Evolutionary conservation across 2,888 invertebrate genomes (phyloP), one percentile per base, ranked within the genome.

Genomic region (Auanema freiburgensis): DNA sequence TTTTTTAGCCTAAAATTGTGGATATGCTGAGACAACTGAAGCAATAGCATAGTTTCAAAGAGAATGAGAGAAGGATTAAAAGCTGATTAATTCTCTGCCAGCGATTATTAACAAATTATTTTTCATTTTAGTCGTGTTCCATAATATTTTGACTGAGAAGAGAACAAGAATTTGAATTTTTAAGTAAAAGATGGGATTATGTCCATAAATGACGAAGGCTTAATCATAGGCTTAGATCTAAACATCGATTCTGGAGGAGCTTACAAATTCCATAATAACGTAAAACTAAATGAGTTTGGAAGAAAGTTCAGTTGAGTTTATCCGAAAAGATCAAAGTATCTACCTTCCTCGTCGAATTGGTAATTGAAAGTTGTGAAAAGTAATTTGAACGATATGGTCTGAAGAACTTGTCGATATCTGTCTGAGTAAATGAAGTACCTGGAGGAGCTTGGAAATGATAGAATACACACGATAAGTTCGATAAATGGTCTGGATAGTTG

Each of bases 361-460:
- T 11, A 71, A 24, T 41, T 66, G 66, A 57, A 71, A 71, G 11
- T 61, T 59, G 58, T 71, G 65, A 44, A 71, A 71, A 12, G 65
- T 66, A 11, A 71, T 50, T 42, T 65, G 68, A 25, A 71, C 55
- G 18, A 68, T 65, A 49, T 71, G 68, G 33, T 69, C 63, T 5
- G 65, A 61, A n/a, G 68, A 33, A 33, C 8, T n/a, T n/a, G n/a
- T n/a, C n/a, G n/a, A n/a, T n/a, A n/a, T n/a, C n/a, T n/a, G n/a
- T n/a, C n/a, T n/a, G n/a, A n/a, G n/a, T n/a, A n/a, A n/a, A n/a
- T n/a, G 40, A 54, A 51, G 53, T 49, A 23, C 55, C 55, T 6
- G 53, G 54, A 5, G 60, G 60, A 33, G 54, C 72, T 63, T 69
- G 69, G 65, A 74, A 74, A 59, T 74, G 71, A 61, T 68, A 74